phyloP scores from a whole-genome alignment of 1,140 invertebrate species.

The Lepidurus couesii region DNA sequence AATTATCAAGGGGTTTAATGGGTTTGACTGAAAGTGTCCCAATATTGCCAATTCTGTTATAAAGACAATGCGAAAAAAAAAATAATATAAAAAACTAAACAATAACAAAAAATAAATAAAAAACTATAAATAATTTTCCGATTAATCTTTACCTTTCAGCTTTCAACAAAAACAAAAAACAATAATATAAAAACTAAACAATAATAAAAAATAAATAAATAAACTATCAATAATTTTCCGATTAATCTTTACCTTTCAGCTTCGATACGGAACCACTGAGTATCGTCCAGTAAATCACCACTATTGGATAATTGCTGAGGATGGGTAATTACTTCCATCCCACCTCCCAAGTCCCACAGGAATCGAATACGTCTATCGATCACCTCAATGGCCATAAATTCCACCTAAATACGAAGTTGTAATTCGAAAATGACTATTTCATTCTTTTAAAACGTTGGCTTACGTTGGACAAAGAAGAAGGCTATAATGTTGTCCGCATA shows the following conservation, averaged over 20 bases:
- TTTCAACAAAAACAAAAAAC: too few relatives aligned
- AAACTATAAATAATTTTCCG: background rate
- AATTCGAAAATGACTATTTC: background rate
- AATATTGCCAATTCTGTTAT: slow-evolving; percentile 50
- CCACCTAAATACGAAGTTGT: slow-evolving; percentile 44
- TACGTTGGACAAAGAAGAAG: background rate
- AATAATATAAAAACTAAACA: slow-evolving; percentile 15
- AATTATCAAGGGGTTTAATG: slow-evolving; percentile 43
- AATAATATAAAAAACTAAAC: background rate
- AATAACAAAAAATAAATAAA: slow-evolving; percentile 37
- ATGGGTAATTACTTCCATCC: slow-evolving; percentile 57
- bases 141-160: slow-evolving; percentile 52
- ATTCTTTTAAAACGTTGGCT: background rate
- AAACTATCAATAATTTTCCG: background rate
- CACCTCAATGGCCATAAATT: slow-evolving; percentile 75
- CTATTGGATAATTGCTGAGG: slow-evolving; percentile 50
- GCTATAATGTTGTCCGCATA: background rate
- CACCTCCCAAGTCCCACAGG: slow-evolving; percentile 70
- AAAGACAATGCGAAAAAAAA: slow-evolving; percentile 36
- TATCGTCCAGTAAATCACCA: slow-evolving; percentile 55
- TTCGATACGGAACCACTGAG: slow-evolving; percentile 66
- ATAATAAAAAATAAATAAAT: slow-evolving; percentile 37
- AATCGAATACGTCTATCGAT: slow-evolving; percentile 65
- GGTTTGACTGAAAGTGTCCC: slow-evolving; percentile 53
- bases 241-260: slow-evolving; percentile 53